Evolutionary conservation across 1,140 invertebrate species (phyloP).

Genomic region (Cardiocondyla obscurior): DNA sequence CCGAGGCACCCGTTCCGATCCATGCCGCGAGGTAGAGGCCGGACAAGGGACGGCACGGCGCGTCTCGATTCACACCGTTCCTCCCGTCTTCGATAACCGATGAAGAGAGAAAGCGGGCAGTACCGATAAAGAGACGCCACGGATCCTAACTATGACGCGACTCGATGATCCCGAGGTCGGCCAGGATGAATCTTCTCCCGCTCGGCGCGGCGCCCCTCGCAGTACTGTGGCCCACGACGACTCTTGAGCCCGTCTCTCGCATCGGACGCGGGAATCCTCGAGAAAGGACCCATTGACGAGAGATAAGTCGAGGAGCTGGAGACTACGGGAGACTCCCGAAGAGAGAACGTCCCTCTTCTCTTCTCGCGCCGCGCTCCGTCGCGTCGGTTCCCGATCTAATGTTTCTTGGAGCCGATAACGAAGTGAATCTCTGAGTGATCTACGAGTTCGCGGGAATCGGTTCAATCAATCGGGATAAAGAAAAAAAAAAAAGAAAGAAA

Average conservation of each 20-base stretch:
- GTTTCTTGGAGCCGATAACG: slow-evolving; percentile 36
- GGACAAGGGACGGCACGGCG: background rate
- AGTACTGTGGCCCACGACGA: background rate
- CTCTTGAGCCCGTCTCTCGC: background rate
- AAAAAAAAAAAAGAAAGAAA: too few relatives aligned
- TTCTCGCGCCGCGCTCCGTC: background rate
- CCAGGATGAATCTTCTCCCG: background rate
- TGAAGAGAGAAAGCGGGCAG: background rate
- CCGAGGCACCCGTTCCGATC: background rate
- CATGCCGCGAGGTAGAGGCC: slow-evolving; percentile 1
- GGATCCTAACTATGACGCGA: background rate
- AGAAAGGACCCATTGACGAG: slow-evolving; percentile 1
- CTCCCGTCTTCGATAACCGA: background rate
- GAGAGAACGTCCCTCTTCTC: background rate
- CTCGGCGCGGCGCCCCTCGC: background rate
- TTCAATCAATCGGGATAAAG: slow-evolving; percentile 33
- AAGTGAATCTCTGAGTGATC: slow-evolving; percentile 50
- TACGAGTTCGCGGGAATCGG: slow-evolving; percentile 46
- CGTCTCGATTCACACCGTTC: background rate
- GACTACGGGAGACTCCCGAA: background rate
- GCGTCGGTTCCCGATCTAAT: slow-evolving; percentile 18
- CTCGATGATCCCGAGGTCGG: slow-evolving; percentile 9
- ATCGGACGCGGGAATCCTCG: background rate
- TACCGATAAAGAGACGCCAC: background rate
- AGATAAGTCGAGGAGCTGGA: background rate